These are phyloP conservation scores for Hemithea aestivaria DNA, from an alignment of 2,888 invertebrate genomes.

Conservation along the genomic window DNA sequence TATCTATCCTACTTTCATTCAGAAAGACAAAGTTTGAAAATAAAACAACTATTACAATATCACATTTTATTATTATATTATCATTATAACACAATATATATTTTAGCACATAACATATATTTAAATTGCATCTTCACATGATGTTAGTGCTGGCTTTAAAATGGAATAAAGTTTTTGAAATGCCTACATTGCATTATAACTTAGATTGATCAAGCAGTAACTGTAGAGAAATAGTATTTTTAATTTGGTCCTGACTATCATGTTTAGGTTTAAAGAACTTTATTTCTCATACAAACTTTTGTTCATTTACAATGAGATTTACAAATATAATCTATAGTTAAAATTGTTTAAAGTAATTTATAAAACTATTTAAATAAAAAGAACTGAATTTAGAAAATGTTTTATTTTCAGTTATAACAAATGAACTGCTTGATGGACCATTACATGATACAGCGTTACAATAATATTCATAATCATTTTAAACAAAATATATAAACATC, in stretches of 20 bases:
- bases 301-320: too few relatives aligned
- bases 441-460: conserved; percentile 5
- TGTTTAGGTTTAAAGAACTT: neutral
- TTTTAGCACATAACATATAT: conserved; percentile 65
- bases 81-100: conserved; percentile 70
- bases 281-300: too few relatives aligned
- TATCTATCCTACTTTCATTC: too few relatives aligned
- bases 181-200: conserved; percentile 72
- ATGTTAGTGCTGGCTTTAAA: conserved; percentile 45
- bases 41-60: conserved; percentile 46
- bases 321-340: too few relatives aligned
- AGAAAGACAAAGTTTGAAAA: too few relatives aligned
- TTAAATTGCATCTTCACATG: too few relatives aligned
- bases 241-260: too few relatives aligned
- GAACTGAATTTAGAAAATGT: neutral
- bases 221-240: conserved; percentile 8
- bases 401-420: too few relatives aligned
- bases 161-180: conserved; percentile 67
- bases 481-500: conserved; percentile 52
- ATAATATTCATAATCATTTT: conserved; percentile 32
- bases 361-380: neutral
- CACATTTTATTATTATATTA: conserved; percentile 73
- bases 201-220: conserved; percentile 45
- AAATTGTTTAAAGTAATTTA: conserved; percentile 1
- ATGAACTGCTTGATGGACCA: conserved; percentile 22